A percentile compares a stretch with the other conserved stretches of the same genome.
These are phyloP conservation scores for Germaria angustata DNA, from an alignment of 2,888 invertebrate species.

Conservation along the genomic window DNA sequence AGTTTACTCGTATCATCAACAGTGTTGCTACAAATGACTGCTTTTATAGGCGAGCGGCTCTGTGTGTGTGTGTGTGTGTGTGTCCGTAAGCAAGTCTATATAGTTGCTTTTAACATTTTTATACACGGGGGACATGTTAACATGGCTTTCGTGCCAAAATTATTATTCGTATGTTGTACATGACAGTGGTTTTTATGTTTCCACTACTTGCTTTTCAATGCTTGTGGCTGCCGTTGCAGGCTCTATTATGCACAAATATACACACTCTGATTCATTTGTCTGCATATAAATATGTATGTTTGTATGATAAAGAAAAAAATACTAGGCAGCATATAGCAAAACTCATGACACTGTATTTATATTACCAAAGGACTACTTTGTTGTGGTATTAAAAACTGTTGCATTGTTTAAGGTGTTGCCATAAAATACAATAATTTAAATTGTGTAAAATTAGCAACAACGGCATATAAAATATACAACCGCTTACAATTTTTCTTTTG, in stretches of 20 bases:
- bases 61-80: conserved; percentile 15
- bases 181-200: conserved; percentile 69
- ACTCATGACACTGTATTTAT: conserved; percentile 58
- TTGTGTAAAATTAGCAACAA: conserved; percentile 62
- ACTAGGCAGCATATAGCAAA: neutral
- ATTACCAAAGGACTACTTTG: conserved; percentile 67
- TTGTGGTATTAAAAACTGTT: conserved; percentile 69
- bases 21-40: conserved; percentile 54
- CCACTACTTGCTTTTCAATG: conserved; percentile 36
- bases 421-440: conserved; percentile 69
- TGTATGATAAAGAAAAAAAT: neutral
- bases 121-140: conserved; percentile 78
- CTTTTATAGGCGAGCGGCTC: conserved; percentile 32
- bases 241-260: neutral
- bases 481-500: neutral
- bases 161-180: conserved; percentile 76
- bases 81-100: neutral
- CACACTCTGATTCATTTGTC: neutral
- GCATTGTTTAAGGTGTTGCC: conserved; percentile 71
- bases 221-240: conserved; percentile 21
- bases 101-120: conserved; percentile 45
- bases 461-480: conserved; percentile 29
- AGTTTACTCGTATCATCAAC: conserved; percentile 47
- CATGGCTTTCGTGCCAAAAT: conserved; percentile 79
- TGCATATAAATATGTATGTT: neutral